phyloP scores from a whole-genome alignment of 2,888 invertebrate genomes.

The Phengaris arion region DNA sequence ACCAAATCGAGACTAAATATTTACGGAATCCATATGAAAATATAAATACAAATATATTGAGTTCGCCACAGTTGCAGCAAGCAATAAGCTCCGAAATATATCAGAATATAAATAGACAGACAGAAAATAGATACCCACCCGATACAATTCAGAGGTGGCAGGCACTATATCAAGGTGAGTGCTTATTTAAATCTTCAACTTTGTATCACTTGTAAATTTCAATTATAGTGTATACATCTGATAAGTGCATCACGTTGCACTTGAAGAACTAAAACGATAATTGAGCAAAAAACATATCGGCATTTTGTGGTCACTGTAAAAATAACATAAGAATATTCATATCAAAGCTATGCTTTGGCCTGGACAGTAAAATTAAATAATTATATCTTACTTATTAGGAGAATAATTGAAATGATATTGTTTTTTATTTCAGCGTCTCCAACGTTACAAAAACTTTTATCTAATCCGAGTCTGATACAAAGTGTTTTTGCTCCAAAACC shows the following conservation, averaged over 20 bases:
- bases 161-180: not conserved
- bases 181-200: not conserved
- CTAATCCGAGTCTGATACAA: conserved; percentile 20
- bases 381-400: no score
- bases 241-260: no score
- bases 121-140: not conserved
- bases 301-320: no score
- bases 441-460: conserved; percentile 22
- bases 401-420: no score
- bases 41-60: not conserved
- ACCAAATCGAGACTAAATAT: not conserved
- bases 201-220: not conserved
- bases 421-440: conserved; percentile 1
- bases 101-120: not conserved
- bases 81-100: not conserved
- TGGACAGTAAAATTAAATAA: no score
- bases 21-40: not conserved
- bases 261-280: no score
- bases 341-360: no score
- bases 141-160: not conserved
- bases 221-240: no score
- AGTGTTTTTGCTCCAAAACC: conserved; percentile 33
- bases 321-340: no score
- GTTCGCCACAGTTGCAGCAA: not conserved
- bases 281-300: no score